Base-by-base conservation (phyloP, 53 echinoderm and acorn worm genomes). In the Temnopleurus reevesii region DNA sequence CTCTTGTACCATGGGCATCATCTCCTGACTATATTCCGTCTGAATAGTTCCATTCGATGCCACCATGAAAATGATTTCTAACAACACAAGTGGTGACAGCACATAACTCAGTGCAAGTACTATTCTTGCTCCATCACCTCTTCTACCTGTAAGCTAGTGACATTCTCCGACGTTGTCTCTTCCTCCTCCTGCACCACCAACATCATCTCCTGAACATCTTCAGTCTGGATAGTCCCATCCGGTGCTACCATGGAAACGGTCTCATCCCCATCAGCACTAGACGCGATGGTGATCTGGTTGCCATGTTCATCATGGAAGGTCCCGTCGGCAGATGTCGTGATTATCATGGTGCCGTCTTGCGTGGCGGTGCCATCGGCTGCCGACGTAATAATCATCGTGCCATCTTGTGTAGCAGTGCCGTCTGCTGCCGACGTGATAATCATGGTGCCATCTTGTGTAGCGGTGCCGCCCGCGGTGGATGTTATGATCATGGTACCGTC, bases 31-130 rank as follows among this genome's bases (percentile, higher is more conserved):
- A 53, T 66, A 65, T 4, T 54, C 71, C 24, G 53, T 36, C 53
- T 60, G 59, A 1, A 85, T 24, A 27, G 71, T 53, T 2, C 71
- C 71, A 9, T 87, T 34, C 4, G 88, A 44, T 53, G 66, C 47
- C 88, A 87, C 88, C 88, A 87, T 87, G 88, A 71, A 87, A 17
- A 71, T n/a, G n/a, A n/a, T n/a, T n/a, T n/a, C n/a, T n/a, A n/a
- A n/a, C n/a, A n/a, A n/a, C n/a, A n/a, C n/a, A n/a, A n/a, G n/a
- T n/a, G n/a, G n/a, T n/a, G n/a, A n/a, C n/a, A n/a, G n/a, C n/a
- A n/a, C n/a, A n/a, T n/a, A n/a, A n/a, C n/a, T n/a, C n/a, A n/a
- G n/a, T n/a, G n/a, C n/a, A n/a, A n/a, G 53, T 51, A 10, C 15
- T 51, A 79, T 49, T 46, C 46, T 79, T 79, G 79, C 4, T 79